phyloP scores from a whole-genome alignment of 2,797 vertebrate genomes.

The Mico argentatus region DNA sequence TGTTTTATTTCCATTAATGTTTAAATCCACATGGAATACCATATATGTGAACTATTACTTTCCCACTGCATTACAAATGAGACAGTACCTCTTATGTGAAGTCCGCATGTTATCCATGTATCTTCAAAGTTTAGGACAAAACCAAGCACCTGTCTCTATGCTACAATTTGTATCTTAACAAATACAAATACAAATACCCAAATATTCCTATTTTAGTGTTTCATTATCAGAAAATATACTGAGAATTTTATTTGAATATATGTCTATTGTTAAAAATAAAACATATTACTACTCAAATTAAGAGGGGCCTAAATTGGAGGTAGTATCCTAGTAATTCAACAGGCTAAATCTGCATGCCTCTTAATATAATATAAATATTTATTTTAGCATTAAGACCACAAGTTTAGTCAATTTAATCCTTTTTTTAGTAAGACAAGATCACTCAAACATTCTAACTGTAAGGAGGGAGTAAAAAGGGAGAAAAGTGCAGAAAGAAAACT shows the following conservation, averaged over 20 bases:
- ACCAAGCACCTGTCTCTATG: conserved; percentile 13
- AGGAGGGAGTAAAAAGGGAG: conserved; percentile 2
- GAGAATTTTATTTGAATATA: conserved; percentile 43
- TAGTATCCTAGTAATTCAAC: conserved; percentile 64
- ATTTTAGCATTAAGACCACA: background rate
- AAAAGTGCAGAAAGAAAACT: conserved; percentile 18
- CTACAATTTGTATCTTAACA: conserved; percentile 37
- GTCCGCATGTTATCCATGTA: background rate
- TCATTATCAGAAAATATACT: background rate
- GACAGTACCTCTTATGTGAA: background rate
- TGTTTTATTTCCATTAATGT: background rate
- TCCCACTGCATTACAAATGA: background rate
- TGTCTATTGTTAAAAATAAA: conserved; percentile 54
- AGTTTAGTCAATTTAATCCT: conserved; percentile 29
- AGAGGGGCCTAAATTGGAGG: conserved; percentile 40
- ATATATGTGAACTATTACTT: background rate
- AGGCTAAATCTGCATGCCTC: conserved; percentile 47
- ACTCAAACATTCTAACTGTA: conserved; percentile 37
- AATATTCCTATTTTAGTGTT: background rate
- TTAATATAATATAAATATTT: conserved; percentile 51
- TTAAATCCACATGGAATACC: background rate
- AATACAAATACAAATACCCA: background rate
- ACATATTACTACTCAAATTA: conserved; percentile 38
- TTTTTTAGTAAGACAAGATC: conserved; percentile 44
- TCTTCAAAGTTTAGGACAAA: background rate